phyloP scores from a whole-genome alignment of 2,888 invertebrate genomes.

The Schizaphis graminum region DNA sequence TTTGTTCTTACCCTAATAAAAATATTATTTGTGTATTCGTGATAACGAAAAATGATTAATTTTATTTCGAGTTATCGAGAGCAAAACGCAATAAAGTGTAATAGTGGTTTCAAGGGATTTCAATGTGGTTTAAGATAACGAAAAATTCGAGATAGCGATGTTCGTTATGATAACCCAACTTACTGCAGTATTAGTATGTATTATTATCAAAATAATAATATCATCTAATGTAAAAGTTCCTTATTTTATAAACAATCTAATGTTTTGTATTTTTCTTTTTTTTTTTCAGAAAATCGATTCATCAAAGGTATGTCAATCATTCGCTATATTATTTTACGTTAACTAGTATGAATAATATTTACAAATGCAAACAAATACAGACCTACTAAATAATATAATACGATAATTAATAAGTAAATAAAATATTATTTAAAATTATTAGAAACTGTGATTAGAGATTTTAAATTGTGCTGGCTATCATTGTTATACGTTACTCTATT shows the following conservation, averaged over 20 bases:
- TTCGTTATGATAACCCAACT: background rate
- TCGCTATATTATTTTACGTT: background rate
- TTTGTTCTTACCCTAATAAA: too few relatives aligned
- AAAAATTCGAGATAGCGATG: too few relatives aligned
- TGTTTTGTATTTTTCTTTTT: background rate
- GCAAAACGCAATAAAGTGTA: too few relatives aligned
- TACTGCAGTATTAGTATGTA: too few relatives aligned
- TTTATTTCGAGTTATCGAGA: too few relatives aligned
- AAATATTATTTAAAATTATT: background rate
- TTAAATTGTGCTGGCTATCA: background rate
- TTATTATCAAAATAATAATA: background rate
- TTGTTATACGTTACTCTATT: background rate
- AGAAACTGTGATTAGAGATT: background rate
- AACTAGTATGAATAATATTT: background rate
- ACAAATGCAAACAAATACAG: background rate
- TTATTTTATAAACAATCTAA: background rate
- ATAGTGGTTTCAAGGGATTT: too few relatives aligned
- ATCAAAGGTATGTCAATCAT: background rate
- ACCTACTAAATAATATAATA: background rate
- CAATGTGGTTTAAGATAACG: too few relatives aligned
- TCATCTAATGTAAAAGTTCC: background rate
- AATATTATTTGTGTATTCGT: too few relatives aligned
- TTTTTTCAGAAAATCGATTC: conserved; percentile 10
- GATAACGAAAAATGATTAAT: too few relatives aligned
- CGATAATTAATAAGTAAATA: background rate